Evolutionary conservation across 30 jellyfish, hydroid and myxozoan genomes (phyloP), one percentile per base, ranked within the genome.

Genomic region (Hydra vulgaris): DNA sequence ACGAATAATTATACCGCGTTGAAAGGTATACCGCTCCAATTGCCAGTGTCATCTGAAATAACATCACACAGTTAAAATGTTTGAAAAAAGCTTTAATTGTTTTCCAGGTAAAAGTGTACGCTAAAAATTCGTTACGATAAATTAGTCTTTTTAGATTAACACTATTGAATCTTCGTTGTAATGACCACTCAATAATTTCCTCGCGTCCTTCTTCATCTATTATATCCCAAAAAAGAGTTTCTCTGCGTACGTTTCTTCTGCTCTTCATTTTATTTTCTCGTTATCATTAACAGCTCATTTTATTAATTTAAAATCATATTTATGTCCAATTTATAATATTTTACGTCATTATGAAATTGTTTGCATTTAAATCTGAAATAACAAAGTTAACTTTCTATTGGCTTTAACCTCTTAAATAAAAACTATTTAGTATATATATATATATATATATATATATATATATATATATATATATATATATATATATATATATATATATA

Each of bases 141-240:
- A 93, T 26, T 26, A 82, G 78, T 88, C 93, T 89, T 52, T 95
- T 66, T 55, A 81, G 81, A 72, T 96, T 96, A 52, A 54, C 61
- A 55, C 81, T 87, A 54, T 94, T 94, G 80, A 40, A 73, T 70
- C 79, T 82, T 25, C 99, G 81, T 17, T 61, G 76, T 77, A 85
- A 95, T 80, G 96, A 85, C 96, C 96, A 87, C 71, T 83, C 79
- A 79, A 88, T 85, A 26, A 94, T 94, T 20, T 85, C 89, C 82
- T 89, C 96, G 23, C 99, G 84, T 12, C 99, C 97, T 56, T 94
- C 99, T 56, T 94, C 99, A 79, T 89, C 99, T 56, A 88, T 54
- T 73, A 94, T 88, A 53, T 94, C 97, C 53, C 83, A 82, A 71
- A 82, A 88, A 25, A 85, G 80, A 69, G 77, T 81, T 19, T 8